Conservation (phyloP, 1,140 invertebrate species). For the Lordiphosa collinella region DNA sequence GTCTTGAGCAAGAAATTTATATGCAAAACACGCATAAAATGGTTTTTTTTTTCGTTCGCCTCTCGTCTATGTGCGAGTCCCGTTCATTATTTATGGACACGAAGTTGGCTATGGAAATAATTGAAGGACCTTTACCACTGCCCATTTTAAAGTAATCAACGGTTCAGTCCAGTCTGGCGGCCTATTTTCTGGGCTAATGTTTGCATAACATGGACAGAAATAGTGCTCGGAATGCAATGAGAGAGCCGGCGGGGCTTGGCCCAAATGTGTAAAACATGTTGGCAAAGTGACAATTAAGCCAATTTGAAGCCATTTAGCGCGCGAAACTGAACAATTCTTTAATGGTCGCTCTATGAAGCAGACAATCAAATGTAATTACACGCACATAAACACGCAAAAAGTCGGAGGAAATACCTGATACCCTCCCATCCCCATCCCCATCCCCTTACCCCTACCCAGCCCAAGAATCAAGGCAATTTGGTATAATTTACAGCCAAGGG, state of each 20-base stretch:
- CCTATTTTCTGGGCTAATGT: slow-evolving; percentile 45
- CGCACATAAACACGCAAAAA: slow-evolving; percentile 73
- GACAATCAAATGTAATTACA: slow-evolving; percentile 76
- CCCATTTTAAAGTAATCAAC: slow-evolving; percentile 71
- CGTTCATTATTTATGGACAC: slow-evolving; percentile 71
- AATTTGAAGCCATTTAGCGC: slow-evolving; percentile 70
- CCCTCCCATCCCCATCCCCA: not conserved
- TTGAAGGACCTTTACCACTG: slow-evolving; percentile 51
- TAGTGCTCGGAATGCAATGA: slow-evolving; percentile 27
- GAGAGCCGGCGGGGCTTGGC: not conserved
- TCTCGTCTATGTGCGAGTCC: not conserved
- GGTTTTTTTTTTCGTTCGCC: slow-evolving; percentile 14
- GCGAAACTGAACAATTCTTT: slow-evolving; percentile 47
- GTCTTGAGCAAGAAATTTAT: slow-evolving; percentile 68
- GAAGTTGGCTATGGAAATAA: slow-evolving; percentile 58
- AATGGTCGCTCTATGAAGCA: slow-evolving; percentile 49
- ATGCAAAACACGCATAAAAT: slow-evolving; percentile 77
- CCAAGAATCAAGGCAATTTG: slow-evolving; percentile 70
- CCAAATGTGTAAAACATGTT: slow-evolving; percentile 62
- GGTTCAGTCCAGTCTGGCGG: slow-evolving; percentile 14
- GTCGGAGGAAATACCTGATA: slow-evolving; percentile 43
- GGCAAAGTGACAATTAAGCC: slow-evolving; percentile 74
- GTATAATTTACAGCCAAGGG: slow-evolving; percentile 55
- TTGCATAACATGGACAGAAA: slow-evolving; percentile 26
- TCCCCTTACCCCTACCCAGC: slow-evolving; percentile 9